Evolutionary conservation across 2,113 vertebrate species (phyloP), one percentile per base, ranked within the genome.

Genomic region (Urocolius indicus): DNA sequence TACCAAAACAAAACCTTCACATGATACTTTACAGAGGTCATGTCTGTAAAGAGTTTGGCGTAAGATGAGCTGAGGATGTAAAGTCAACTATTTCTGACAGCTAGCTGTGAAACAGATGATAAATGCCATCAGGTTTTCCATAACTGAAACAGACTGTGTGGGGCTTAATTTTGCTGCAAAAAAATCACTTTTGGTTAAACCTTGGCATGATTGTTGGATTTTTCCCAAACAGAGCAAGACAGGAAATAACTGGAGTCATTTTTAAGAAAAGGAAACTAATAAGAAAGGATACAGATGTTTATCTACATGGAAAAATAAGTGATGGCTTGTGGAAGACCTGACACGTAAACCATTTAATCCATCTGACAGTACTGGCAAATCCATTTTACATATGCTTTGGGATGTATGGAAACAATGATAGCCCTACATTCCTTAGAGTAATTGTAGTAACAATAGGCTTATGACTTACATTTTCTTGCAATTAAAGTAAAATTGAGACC

Each of bases 1-100:
- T 54, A 49, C 54, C 69, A 57, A 66, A 93, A 62, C 29, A 93
- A 57, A 81, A 22, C 20, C 41, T 72, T 89, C 57, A 77, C 54
- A 77, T 48, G n/a, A 46, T n/a, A 48, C 13, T 48, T 90, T 48
- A 78, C 5, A 4, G 75, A 76, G n/a, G 52, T 49, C 22, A 24
- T 82, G n/a, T 34, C 54, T 82, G 62, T 79, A n/a, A 72, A 63
- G 61, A 92, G 11, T 59, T 54, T 38, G 34, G 21, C 24, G 16
- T 29, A 79, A 49, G 74, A 90, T 82, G 38, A 82, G 26, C 43
- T 72, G 51, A 68, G 27, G 21, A 89, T 52, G 9, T 41, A 76
- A 63, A 45, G 54, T n/a, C 67, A 77, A 58, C 43, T 83, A 71
- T 43, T 94, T 89, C 84, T 94, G 74, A 57, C 73, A 92, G 71